Evolutionary conservation across 2,797 vertebrate species (phyloP).

Genomic region (Atherinosoma microstoma): DNA sequence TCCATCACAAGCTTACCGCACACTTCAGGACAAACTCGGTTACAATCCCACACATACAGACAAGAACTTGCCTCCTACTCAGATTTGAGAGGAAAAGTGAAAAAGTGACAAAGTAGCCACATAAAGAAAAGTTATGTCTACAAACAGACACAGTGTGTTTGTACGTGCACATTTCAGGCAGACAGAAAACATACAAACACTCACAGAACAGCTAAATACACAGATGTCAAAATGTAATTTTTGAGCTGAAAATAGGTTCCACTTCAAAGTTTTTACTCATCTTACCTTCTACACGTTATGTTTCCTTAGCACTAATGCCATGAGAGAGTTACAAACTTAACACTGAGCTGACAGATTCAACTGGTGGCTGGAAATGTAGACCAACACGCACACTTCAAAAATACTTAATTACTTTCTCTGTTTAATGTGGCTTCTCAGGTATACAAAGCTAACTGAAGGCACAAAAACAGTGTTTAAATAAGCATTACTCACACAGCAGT

Average conservation of each 20-base stretch:
- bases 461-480: not conserved
- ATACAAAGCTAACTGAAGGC: not conserved
- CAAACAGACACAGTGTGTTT: slow-evolving; percentile 1
- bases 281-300: not conserved
- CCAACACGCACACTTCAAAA: not conserved
- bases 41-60: slow-evolving; percentile 3
- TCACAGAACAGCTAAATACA: not conserved
- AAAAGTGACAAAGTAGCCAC: not conserved
- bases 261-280: not conserved
- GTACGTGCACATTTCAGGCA: no score
- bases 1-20: slow-evolving; percentile 44
- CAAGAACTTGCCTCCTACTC: slow-evolving; percentile 18
- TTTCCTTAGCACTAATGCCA: not conserved
- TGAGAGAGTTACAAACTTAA: slow-evolving; percentile 10
- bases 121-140: no score
- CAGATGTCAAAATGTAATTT: not conserved
- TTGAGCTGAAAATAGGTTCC: not conserved
- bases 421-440: not conserved
- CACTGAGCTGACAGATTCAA: slow-evolving; percentile 6
- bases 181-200: no score
- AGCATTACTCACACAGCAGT: not conserved
- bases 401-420: not conserved
- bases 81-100: slow-evolving; percentile 19
- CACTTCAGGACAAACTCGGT: slow-evolving; percentile 39
- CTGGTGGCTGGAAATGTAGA: slow-evolving; percentile 12